Base-by-base conservation (phyloP, 2,797 vertebrate species). In the Rhabdophis nuchalis region DNA sequence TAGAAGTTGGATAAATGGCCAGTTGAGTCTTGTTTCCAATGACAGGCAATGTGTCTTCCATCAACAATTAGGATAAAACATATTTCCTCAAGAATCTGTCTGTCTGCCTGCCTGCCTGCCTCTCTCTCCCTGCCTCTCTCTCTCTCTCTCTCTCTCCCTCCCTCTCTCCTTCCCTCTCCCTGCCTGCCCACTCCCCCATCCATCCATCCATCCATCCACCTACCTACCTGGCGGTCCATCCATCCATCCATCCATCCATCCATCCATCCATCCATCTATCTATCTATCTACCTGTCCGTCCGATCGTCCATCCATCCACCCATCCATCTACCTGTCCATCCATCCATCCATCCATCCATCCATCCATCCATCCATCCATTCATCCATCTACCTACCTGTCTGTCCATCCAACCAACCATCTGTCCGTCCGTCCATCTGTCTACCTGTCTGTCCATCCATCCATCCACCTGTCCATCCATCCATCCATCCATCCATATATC, bases 371-470 rank as follows among this genome's bases (percentile, higher is more conserved):
- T 12, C 60, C 29, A 1, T 32, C n/a, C 32, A 4, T 18, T 6
- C 8, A 1, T 18, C n/a, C 18, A 1, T 8, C 64, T 29, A 5
- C 2, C 60, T 61, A 1, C 7, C n/a, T 68, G 1, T 18, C 14
- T 16, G 0, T 18, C n/a, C 18, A 0, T 3, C n/a, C 13, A 5
- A 5, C 60, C 13, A 1, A 16, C n/a, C 18, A 1, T 8, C 14
- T 18, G 0, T 18, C 14, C 18, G 1, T 8, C 64, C 29, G 5
- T 13, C 60, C 29, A 5, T 32, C n/a, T 32, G 1, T 16, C 14
- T 18, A 1, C 3, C n/a, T 18, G 0, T 7, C 64, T 5, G 11
- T 52, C 52, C 10, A 53, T 53, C 52, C 11, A 53, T 53, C 52
- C 11, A 53, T 53, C 52, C 11, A 53, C 12, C 52, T 8, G 12